Conservation (phyloP, 1,140 invertebrate species). For the Armadillidium nasatum region DNA sequence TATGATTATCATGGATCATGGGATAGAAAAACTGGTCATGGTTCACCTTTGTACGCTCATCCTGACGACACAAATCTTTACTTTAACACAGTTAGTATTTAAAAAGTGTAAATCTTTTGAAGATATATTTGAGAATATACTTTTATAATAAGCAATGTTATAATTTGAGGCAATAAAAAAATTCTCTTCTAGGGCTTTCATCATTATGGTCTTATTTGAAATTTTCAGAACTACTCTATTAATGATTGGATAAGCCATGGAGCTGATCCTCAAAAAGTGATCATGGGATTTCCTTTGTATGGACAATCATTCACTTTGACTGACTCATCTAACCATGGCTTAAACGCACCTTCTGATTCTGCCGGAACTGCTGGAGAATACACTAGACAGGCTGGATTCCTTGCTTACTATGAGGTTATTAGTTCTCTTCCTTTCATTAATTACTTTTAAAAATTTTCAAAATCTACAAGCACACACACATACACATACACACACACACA, state of each 20-base stretch:
- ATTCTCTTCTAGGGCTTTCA: too few species aligned
- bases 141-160: too few species aligned
- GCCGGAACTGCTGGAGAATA: conserved; percentile 65
- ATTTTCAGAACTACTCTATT: conserved; percentile 57
- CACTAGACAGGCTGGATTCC: conserved; percentile 70
- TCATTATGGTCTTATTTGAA: too few species aligned
- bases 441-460: too few species aligned
- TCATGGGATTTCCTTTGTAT: conserved; percentile 62
- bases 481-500: too few species aligned
- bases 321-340: conserved; percentile 49
- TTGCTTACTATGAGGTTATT: conserved; percentile 77
- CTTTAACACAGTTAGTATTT: conserved; percentile 51
- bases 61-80: conserved; percentile 63
- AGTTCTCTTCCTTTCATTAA: too few species aligned
- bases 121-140: too few species aligned
- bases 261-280: conserved; percentile 57
- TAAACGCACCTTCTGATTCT: conserved; percentile 58
- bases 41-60: conserved; percentile 73
- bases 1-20: conserved; percentile 83
- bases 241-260: conserved; percentile 62
- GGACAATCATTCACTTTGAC: conserved; percentile 63
- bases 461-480: too few species aligned
- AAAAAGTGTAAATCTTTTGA: too few species aligned
- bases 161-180: too few species aligned
- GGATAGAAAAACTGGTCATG: conserved; percentile 77